Conservation (phyloP, 2,113 vertebrate species). For the Mus musculus region DNA sequence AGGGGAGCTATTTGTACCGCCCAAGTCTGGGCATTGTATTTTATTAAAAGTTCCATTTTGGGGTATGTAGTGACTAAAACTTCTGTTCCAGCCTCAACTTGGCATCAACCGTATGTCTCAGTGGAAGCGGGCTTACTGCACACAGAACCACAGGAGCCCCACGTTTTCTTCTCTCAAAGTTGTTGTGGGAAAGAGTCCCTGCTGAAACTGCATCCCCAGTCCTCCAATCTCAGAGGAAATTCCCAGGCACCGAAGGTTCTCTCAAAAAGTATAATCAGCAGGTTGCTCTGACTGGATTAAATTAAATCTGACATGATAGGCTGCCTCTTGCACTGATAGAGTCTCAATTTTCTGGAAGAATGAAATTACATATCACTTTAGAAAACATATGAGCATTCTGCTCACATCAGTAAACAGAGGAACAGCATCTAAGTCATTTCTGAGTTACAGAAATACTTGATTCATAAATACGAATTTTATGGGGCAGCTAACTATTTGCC, state of each 20-base stretch:
- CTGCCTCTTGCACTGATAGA: constrained; percentile 45
- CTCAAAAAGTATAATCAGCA: constrained; percentile 56
- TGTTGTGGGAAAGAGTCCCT: neutral
- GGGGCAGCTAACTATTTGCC: neutral
- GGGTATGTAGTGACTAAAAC: constrained; percentile 74
- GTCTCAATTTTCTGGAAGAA: constrained; percentile 53
- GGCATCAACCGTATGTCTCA: constrained; percentile 69
- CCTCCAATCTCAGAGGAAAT: constrained; percentile 30
- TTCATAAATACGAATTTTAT: constrained; percentile 4
- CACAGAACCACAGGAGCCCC: constrained; percentile 60
- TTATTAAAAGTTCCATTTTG: constrained; percentile 75
- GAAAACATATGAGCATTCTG: constrained; percentile 39
- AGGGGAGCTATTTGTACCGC: constrained; percentile 61
- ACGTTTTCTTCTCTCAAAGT: constrained; percentile 70
- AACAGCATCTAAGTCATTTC: neutral
- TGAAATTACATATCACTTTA: constrained; percentile 19
- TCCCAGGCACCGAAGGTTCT: constrained; percentile 6
- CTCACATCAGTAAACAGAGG: neutral
- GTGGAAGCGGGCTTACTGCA: constrained; percentile 71
- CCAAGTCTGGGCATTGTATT: constrained; percentile 62
- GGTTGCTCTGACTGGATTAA: constrained; percentile 51
- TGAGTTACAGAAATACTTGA: constrained; percentile 1
- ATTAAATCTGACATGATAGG: constrained; percentile 60
- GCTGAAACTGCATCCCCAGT: constrained; percentile 52
- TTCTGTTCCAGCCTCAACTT: constrained; percentile 74